Percentiles rank a stretch among this genome's conserved stretches.
These are phyloP conservation scores for Trogon melanurus DNA, from an alignment of 2,113 vertebrate genomes.

Conservation along the genomic window DNA sequence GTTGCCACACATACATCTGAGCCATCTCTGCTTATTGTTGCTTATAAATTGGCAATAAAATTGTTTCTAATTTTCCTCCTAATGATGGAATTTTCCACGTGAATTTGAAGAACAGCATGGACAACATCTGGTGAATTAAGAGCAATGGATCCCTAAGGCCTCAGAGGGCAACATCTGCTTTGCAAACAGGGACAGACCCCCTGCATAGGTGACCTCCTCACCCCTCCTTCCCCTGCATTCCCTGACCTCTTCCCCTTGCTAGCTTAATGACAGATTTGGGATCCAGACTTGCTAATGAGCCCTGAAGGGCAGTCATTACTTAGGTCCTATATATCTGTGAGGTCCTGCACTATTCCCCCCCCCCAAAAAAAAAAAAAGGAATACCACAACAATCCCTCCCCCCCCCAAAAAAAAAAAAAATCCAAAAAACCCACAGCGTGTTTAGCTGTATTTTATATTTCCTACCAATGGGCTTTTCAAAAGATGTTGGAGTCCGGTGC, in stretches of 20 bases:
- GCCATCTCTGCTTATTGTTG: neutral
- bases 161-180: slow-evolving; percentile 49
- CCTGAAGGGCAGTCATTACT: slow-evolving; percentile 29
- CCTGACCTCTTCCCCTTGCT: slow-evolving; percentile 50
- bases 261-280: slow-evolving; percentile 49
- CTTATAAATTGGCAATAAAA: neutral
- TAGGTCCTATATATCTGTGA: neutral
- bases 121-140: slow-evolving; percentile 41
- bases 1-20: neutral
- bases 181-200: slow-evolving; percentile 9
- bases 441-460: neutral
- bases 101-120: neutral
- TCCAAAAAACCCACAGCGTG: no score
- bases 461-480: neutral
- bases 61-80: neutral
- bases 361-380: neutral
- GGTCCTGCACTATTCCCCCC: neutral
- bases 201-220: slow-evolving; percentile 29
- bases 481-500: neutral
- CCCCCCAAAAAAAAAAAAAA: neutral
- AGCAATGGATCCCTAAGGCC: neutral
- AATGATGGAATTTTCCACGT: slow-evolving; percentile 42
- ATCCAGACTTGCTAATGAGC: slow-evolving; percentile 32
- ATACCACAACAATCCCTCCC: neutral
- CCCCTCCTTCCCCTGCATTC: neutral